Evolutionary conservation across 2,113 vertebrate genomes (phyloP).

Genomic region (Alligator sinensis): DNA sequence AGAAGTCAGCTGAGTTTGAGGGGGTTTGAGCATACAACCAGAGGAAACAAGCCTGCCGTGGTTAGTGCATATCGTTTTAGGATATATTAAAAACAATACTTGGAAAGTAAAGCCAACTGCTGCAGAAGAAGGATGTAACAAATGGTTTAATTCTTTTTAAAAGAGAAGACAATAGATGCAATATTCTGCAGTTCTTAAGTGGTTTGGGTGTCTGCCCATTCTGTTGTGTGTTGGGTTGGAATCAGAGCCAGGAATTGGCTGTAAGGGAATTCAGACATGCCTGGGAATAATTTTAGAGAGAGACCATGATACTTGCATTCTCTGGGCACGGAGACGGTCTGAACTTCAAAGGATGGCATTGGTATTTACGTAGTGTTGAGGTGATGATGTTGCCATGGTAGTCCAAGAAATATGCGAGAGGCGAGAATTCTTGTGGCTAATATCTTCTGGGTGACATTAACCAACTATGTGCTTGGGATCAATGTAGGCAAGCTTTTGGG

Average conservation of each 20-base stretch:
- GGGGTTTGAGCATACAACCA: not conserved
- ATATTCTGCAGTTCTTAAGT: not conserved
- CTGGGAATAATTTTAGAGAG: not conserved
- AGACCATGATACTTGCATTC: not conserved
- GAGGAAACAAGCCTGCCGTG: not conserved
- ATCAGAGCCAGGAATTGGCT: not conserved
- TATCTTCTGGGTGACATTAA: no score
- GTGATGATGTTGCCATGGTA: no score
- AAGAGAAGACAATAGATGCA: not conserved
- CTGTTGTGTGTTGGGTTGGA: not conserved
- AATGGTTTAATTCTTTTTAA: not conserved
- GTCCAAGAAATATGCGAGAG: no score
- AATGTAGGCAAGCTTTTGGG: no score
- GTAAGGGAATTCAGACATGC: not conserved
- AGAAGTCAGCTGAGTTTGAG: not conserved
- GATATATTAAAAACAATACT: not conserved
- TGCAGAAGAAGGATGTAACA: not conserved
- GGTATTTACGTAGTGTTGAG: no score
- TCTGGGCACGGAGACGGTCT: not conserved
- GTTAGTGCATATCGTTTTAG: not conserved
- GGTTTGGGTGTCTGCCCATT: constrained; percentile 14
- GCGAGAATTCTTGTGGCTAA: no score
- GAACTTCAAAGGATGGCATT: no score
- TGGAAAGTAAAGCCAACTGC: not conserved
- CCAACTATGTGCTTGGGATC: no score